Evolutionary conservation across 2,113 vertebrate genomes (phyloP).

Genomic region (Corythoichthys haematopterus): DNA sequence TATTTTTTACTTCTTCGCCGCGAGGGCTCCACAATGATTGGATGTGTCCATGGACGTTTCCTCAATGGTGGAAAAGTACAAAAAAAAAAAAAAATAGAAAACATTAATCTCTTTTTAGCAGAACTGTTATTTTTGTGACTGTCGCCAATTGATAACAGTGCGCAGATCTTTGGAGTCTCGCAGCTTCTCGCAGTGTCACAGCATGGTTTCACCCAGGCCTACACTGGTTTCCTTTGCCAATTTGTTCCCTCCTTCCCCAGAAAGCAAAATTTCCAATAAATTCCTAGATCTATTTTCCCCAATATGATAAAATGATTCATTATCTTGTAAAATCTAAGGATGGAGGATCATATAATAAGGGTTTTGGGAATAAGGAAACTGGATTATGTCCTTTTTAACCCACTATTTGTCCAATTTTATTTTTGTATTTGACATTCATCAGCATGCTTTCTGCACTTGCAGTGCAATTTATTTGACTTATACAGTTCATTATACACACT

Average conservation of each 20-base stretch:
- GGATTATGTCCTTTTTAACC: constrained; percentile 15
- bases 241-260: constrained; percentile 39
- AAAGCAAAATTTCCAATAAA: constrained; percentile 28
- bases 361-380: constrained; percentile 12
- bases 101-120: too few relatives aligned
- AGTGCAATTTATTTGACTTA: constrained; percentile 54
- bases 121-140: too few relatives aligned
- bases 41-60: too few relatives aligned
- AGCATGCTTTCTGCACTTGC: constrained; percentile 31
- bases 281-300: constrained; percentile 37
- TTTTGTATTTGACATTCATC: constrained; percentile 66
- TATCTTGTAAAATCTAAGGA: constrained; percentile 41
- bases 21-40: too few relatives aligned
- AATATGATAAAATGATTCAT: constrained; percentile 43
- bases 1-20: too few relatives aligned
- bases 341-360: constrained; percentile 16
- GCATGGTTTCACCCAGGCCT: too few relatives aligned
- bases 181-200: too few relatives aligned
- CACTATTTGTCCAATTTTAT: constrained; percentile 47
- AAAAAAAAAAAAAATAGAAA: too few relatives aligned
- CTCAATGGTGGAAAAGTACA: too few relatives aligned
- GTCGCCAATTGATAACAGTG: too few relatives aligned
- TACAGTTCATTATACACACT: constrained; percentile 63
- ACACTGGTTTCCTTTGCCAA: constrained; percentile 17
- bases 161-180: too few relatives aligned